Conservation (phyloP, 2,888 invertebrate species). For the Meghimatium bilineatum region DNA sequence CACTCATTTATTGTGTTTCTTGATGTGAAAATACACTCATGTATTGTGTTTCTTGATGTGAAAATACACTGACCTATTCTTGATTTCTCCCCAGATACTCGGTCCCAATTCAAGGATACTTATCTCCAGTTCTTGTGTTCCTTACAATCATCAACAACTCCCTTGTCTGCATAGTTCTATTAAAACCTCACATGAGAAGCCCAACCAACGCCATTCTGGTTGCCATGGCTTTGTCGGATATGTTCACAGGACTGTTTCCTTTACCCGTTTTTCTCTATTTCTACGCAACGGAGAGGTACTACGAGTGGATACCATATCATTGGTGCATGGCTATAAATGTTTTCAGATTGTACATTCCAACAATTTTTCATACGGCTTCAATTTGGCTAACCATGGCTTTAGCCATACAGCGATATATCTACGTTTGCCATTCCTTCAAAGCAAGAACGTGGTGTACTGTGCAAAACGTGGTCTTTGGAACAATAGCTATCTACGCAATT, state of each 20-base stretch:
- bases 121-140: constrained; percentile 89
- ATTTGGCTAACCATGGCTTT: constrained; percentile 94
- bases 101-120: constrained; percentile 84
- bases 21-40: too few relatives aligned
- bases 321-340: constrained; percentile 85
- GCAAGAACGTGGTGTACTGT: constrained; percentile 84
- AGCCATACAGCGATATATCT: constrained; percentile 94
- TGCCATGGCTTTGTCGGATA: constrained; percentile 97
- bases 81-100: constrained; percentile 58
- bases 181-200: constrained; percentile 92
- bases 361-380: constrained; percentile 91
- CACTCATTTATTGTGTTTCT: too few relatives aligned
- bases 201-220: constrained; percentile 94
- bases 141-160: constrained; percentile 94
- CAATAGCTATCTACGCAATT: constrained; percentile 86
- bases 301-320: constrained; percentile 86
- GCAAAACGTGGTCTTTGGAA: constrained; percentile 89
- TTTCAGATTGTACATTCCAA: constrained; percentile 71
- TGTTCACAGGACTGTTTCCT: constrained; percentile 84
- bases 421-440: constrained; percentile 91
- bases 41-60: too few relatives aligned
- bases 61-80: too few relatives aligned
- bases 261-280: constrained; percentile 87
- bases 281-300: constrained; percentile 92
- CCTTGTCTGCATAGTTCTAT: constrained; percentile 91